Conservation (phyloP, 1,140 invertebrate genomes). For the Choristoneura fumiferana region DNA sequence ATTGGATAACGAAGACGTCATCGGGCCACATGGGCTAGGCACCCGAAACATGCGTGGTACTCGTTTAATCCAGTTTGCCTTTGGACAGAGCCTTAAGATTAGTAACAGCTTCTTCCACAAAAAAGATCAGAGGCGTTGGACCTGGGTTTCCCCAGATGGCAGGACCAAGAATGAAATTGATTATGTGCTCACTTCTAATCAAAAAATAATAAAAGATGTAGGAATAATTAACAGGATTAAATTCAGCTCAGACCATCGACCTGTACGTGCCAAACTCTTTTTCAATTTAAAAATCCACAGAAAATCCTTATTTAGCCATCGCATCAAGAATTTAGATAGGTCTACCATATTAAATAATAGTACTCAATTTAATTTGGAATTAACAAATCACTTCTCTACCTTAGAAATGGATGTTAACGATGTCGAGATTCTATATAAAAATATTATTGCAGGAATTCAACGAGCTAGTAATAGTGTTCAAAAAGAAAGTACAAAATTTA, state of each 20-base stretch:
- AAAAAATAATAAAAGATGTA: background rate
- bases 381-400: too few species aligned
- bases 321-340: too few species aligned
- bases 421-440: too few species aligned
- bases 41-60: background rate
- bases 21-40: too few species aligned
- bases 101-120: constrained; percentile 22
- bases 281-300: constrained; percentile 7
- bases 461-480: too few species aligned
- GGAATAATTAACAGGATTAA: background rate
- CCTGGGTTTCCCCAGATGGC: background rate
- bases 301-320: background rate
- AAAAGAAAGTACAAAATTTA: too few species aligned
- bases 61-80: constrained; percentile 15
- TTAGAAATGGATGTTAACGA: too few species aligned
- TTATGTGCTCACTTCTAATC: background rate
- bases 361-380: too few species aligned
- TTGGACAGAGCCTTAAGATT: too few species aligned
- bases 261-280: too few species aligned
- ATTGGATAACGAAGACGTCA: background rate
- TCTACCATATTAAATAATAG: too few species aligned
- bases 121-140: constrained; percentile 7
- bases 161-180: constrained; percentile 2
- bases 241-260: background rate
- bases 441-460: too few species aligned